Percentiles rank a stretch among this genome's conserved stretches.
These are phyloP conservation scores for Entomobrya multifasciata DNA, from an alignment of 2,888 invertebrate species.

Conservation along the genomic window DNA sequence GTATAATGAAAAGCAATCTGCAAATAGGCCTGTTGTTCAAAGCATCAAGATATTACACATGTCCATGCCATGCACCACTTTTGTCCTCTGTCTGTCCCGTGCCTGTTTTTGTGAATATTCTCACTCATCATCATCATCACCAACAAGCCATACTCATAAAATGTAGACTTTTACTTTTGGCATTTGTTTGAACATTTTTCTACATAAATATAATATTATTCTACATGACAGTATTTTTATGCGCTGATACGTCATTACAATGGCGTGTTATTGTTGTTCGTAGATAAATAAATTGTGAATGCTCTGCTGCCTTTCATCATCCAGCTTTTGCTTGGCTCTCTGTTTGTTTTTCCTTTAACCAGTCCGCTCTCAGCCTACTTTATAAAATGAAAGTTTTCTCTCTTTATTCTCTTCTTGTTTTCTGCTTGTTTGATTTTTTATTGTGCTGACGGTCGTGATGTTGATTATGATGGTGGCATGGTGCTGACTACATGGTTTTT, in stretches of 20 bases:
- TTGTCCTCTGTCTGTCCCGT: conserved; percentile 23
- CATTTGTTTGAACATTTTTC: no score
- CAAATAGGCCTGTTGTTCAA: no score
- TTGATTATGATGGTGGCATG: neutral
- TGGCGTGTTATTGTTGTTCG: neutral
- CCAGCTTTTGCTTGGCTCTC: no score
- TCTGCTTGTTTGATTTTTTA: conserved; percentile 24
- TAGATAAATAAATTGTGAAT: conserved; percentile 30
- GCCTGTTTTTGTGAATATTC: neutral
- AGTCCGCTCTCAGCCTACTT: neutral
- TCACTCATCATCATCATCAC: neutral
- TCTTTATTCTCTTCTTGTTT: conserved; percentile 8
- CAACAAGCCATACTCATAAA: no score
- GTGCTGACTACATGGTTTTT: no score
- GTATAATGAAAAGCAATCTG: neutral
- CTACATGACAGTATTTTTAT: neutral
- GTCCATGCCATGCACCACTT: neutral
- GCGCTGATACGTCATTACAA: conserved; percentile 19
- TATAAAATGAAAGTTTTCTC: neutral
- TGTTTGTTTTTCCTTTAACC: conserved; percentile 19
- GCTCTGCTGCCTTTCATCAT: conserved; percentile 26
- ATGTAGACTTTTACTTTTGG: no score
- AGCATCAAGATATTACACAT: no score
- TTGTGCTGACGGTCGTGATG: neutral
- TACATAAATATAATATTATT: neutral